Evolutionary conservation across 2,888 invertebrate species (phyloP).

Genomic region (Limulus polyphemus): DNA sequence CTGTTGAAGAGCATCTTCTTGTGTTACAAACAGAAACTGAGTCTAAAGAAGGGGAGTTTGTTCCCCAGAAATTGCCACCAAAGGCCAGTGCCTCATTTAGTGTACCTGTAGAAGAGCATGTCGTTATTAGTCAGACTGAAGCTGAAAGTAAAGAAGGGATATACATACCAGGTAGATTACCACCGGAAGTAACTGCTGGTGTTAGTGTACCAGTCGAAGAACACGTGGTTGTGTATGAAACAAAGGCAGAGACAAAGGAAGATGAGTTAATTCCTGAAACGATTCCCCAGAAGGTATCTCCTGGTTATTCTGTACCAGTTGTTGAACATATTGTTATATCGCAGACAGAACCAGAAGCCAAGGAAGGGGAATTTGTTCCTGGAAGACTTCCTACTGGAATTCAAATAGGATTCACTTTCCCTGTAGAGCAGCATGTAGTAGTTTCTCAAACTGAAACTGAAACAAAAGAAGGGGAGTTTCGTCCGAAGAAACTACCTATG

Average conservation of each 20-base stretch:
- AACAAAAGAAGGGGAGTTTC: conserved; percentile 8
- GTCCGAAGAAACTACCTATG: conserved; percentile 4
- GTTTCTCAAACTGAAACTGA: conserved; percentile 17
- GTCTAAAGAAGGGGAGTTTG: conserved; percentile 12
- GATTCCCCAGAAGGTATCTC: conserved; percentile 9
- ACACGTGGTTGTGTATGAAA: conserved; percentile 20
- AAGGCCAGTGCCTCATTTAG: conserved; percentile 13
- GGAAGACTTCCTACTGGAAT: conserved; percentile 11
- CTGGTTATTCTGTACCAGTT: conserved; percentile 13
- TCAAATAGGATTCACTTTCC: conserved; percentile 13
- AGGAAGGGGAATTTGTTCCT: conserved; percentile 20
- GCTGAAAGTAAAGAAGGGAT: conserved; percentile 6
- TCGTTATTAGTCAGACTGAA: conserved; percentile 13
- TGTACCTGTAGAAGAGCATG: conserved; percentile 19
- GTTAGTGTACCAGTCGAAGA: conserved; percentile 19
- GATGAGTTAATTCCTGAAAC: conserved; percentile 10
- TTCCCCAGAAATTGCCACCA: conserved; percentile 4
- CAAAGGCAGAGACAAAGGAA: conserved; percentile 13
- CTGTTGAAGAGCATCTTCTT: conserved; percentile 4
- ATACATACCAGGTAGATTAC: conserved; percentile 10
- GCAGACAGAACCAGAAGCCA: conserved; percentile 17
- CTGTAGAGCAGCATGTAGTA: conserved; percentile 22
- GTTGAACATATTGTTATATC: conserved; percentile 17
- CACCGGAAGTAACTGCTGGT: conserved; percentile 10
- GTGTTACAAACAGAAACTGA: conserved; percentile 8